Conservation (phyloP, 2,113 vertebrate genomes). For the Hystrix cristata region DNA sequence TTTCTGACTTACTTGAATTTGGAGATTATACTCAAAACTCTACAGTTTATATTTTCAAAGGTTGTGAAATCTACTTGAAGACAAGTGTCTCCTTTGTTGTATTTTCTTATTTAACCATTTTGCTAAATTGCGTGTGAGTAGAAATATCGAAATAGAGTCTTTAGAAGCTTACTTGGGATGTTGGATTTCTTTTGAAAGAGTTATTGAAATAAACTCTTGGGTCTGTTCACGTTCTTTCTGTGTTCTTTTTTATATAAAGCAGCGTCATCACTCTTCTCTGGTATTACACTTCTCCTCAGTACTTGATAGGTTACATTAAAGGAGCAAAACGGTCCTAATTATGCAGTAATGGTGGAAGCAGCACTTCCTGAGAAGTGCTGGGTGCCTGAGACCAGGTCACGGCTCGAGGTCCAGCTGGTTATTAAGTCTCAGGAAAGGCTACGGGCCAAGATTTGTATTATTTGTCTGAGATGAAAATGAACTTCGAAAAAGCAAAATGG, state of each 20-base stretch:
- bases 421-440: constrained; percentile 69
- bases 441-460: constrained; percentile 62
- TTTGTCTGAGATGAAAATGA: constrained; percentile 67
- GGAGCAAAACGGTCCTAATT: constrained; percentile 79
- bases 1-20: background rate
- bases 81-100: background rate
- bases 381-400: constrained; percentile 28
- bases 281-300: constrained; percentile 73
- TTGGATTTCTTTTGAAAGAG: background rate
- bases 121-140: background rate
- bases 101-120: background rate
- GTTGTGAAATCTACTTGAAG: background rate
- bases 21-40: no score
- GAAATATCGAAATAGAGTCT: background rate
- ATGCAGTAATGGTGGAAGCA: constrained; percentile 74
- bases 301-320: constrained; percentile 77
- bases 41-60: background rate
- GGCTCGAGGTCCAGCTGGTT: constrained; percentile 70
- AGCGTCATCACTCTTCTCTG: constrained; percentile 1
- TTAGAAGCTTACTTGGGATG: background rate
- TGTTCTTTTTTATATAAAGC: constrained; percentile 38
- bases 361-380: constrained; percentile 76
- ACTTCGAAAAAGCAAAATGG: constrained; percentile 3
- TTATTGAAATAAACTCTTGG: constrained; percentile 39
- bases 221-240: background rate